These are phyloP conservation scores for Himalopsyche kuldschensis DNA, from an alignment of 2,888 invertebrate genomes.

Conservation along the genomic window DNA sequence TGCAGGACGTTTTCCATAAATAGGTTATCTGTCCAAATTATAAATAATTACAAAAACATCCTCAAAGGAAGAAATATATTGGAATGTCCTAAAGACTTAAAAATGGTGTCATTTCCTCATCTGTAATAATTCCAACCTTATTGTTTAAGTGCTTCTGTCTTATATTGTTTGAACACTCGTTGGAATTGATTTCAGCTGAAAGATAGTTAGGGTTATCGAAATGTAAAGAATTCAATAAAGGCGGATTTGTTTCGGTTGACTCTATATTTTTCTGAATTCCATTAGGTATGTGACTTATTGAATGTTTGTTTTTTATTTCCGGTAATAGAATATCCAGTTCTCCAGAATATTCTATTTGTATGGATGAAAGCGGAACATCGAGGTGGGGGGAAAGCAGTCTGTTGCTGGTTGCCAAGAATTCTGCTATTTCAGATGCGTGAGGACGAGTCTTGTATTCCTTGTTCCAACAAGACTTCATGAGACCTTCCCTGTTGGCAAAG, in stretches of 20 bases:
- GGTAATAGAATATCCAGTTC: slow-evolving; percentile 39
- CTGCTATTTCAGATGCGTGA: slow-evolving; percentile 76
- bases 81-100: slow-evolving; percentile 3
- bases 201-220: slow-evolving; percentile 38
- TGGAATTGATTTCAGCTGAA: slow-evolving; percentile 21
- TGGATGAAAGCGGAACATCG: slow-evolving; percentile 73
- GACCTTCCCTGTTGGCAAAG: slow-evolving; percentile 61
- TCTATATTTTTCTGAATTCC: slow-evolving; percentile 1
- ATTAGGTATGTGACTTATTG: background rate
- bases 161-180: background rate
- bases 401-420: slow-evolving; percentile 76
- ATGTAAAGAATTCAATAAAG: slow-evolving; percentile 26
- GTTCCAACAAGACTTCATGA: slow-evolving; percentile 82
- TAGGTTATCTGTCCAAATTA: background rate
- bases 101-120: slow-evolving; percentile 34
- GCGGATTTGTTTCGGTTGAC: slow-evolving; percentile 12
- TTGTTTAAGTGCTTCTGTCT: background rate
- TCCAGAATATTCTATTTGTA: slow-evolving; percentile 69
- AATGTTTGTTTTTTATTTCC: slow-evolving; percentile 9
- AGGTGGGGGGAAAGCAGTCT: slow-evolving; percentile 76
- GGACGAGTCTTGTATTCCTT: slow-evolving; percentile 71
- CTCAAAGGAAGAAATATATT: background rate
- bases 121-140: slow-evolving; percentile 14
- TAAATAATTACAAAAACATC: background rate
- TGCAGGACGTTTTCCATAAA: background rate